Evolutionary conservation across 2,113 vertebrate genomes (phyloP), one percentile per base, ranked within the genome.

Genomic region (Onychostruthus taczanowskii): DNA sequence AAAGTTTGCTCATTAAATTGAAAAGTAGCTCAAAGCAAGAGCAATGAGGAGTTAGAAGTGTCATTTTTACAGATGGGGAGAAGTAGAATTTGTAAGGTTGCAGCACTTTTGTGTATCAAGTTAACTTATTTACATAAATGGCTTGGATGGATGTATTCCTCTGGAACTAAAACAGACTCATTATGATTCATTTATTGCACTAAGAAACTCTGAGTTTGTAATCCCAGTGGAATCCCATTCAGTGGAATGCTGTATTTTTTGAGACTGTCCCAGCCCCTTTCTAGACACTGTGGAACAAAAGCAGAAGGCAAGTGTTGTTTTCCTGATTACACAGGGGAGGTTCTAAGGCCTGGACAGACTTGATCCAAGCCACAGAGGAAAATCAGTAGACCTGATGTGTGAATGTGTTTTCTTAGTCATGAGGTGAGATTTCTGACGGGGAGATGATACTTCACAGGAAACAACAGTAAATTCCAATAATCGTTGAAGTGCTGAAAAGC

Each of bases 1-100:
- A 86, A 90, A 83, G 35, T 85, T 94, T 21, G 10, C 76, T 96
- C 92, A 88, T 94, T 94, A 96, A 84, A 74, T 73, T 93, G 87
- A 92, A 87, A 88, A 91, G 82, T 67, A 70, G 70, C 69, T 94
- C 61, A 80, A 88, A 97, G 70, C 50, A 93, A 83, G 72, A 94
- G 46, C 79, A 80, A 76, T 46, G 64, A 94, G 78, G 53, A 94
- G 31, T 50, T 87, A 77, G 64, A 95, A 70, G 58, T 68, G 74
- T 46, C 23, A 35, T 72, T 76, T 96, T 90, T 94, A 76, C 18
- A 46, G 43, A 37, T 11, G 9, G 41, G 18, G 20, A 35, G n/a
- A 89, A 89, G 62, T 24, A 64, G 55, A 84, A 84, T 86, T 75
- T 84, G 24, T 80, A 81, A 93, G 58, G 44, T 74, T 88, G 61